A percentile compares a stretch with the other conserved stretches of the same genome.
Conservation (phyloP, 2,113 vertebrate genomes). For the Oxyruncus cristatus region DNA sequence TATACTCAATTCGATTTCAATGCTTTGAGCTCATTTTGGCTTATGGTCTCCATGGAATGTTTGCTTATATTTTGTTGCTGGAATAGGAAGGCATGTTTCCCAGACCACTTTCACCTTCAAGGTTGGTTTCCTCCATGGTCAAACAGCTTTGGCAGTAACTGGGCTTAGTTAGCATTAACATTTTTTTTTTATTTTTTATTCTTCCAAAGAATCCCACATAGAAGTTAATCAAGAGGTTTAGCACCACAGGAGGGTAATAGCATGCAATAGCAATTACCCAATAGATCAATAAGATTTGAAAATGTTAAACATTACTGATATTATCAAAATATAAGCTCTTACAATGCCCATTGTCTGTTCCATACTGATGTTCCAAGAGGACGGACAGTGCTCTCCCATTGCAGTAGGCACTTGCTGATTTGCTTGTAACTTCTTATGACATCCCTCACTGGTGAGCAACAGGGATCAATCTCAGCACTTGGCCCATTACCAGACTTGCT, state of each 20-base stretch:
- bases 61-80: background rate
- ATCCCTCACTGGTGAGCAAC: rapidly evolving
- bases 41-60: background rate
- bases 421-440: rapidly evolving
- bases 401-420: background rate
- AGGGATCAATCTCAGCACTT: rapidly evolving
- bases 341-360: background rate
- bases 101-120: background rate
- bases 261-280: background rate
- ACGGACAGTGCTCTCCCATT: background rate
- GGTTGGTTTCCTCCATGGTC: background rate
- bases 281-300: background rate
- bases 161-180: background rate
- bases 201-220: background rate
- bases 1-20: background rate
- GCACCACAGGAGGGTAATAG: background rate
- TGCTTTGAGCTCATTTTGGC: background rate
- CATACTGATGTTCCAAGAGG: background rate
- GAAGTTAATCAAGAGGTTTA: background rate
- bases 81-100: background rate
- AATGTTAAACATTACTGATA: background rate
- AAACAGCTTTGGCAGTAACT: background rate
- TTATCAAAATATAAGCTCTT: background rate
- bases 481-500: rapidly evolving
- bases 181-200: background rate